A percentile compares a stretch with the other conserved stretches of the same genome.
Conservation (phyloP, 2,113 vertebrate species). For the Mustela nigripes region DNA sequence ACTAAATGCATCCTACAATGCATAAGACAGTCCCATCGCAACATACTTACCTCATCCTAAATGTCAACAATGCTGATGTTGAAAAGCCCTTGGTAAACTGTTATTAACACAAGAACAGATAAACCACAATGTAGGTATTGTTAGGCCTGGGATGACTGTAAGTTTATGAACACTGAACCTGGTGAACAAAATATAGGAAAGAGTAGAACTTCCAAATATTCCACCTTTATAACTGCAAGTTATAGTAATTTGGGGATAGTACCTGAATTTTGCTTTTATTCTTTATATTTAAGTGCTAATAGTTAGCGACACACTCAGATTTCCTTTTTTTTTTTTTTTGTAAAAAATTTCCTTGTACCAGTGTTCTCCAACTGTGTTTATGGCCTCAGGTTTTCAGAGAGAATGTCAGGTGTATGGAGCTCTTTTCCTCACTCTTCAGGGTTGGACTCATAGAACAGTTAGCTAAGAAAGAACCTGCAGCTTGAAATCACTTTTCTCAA, state of each 20-base stretch:
- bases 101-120: neutral
- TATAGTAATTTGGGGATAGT: neutral
- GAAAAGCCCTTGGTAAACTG: neutral
- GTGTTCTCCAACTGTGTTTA: neutral
- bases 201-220: neutral
- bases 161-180: neutral
- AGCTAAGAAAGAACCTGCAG: neutral
- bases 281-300: neutral
- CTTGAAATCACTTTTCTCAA: neutral
- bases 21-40: neutral
- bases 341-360: neutral
- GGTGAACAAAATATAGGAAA: neutral
- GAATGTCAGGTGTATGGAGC: neutral
- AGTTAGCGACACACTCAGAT: neutral
- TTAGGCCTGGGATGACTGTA: neutral
- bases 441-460: neutral
- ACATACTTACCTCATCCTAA: neutral
- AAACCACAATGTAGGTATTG: neutral
- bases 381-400: constrained; percentile 1
- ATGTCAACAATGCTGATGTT: neutral
- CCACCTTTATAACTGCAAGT: neutral
- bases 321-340: neutral
- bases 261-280: neutral
- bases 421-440: neutral
- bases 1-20: no score